Base-by-base conservation (phyloP, 2,113 vertebrate species). In the Sebastes fasciatus region DNA sequence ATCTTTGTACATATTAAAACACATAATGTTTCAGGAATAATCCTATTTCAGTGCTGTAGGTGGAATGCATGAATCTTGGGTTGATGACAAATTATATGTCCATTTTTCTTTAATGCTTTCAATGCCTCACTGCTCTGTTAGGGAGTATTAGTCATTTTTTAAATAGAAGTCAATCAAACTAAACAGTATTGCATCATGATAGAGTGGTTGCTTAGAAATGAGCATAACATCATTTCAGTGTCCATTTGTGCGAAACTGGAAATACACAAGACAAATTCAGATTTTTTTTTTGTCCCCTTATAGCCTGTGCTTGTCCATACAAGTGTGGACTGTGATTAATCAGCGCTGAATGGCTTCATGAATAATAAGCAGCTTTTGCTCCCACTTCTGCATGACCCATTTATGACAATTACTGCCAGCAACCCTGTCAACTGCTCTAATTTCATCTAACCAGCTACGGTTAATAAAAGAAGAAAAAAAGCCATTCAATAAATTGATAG, bases 361-460 rank as follows among this genome's bases (percentile, higher is more conserved):
- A 86, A 86, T 89, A 78, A 77, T 86, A 72, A 83, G 69, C 72
- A 89, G 82, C 77, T 74, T 83, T 79, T 65, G 62, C 79, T 82
- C 68, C 80, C 77, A 86, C 61, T 72, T 79, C 21, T 82, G 40
- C 64, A 40, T 70, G 65, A 76, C 71, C 83, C 67, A 73, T 77
- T 85, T 80, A 80, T 77, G 66, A 83, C 76, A 63, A 68, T 62
- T 71, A 67, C 43, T 68, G 51, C 66, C 71, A 77, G 79, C 54
- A 57, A 71, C 23, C 55, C 66, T 72, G 67, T 85, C 79, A 82
- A 61, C 62, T 1, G 55, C 45, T 67, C 55, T 11, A 19, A 55
- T 67, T 61, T 19, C 10, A 68, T 62, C 67, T 34, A 19, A 74
- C 51, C 57, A 80, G 26, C 19, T 52, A 11, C 67, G 49, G 34